Evolutionary conservation across 2,888 invertebrate species (phyloP), one percentile per base, ranked within the genome.

Genomic region (Protophormia terraenovae): DNA sequence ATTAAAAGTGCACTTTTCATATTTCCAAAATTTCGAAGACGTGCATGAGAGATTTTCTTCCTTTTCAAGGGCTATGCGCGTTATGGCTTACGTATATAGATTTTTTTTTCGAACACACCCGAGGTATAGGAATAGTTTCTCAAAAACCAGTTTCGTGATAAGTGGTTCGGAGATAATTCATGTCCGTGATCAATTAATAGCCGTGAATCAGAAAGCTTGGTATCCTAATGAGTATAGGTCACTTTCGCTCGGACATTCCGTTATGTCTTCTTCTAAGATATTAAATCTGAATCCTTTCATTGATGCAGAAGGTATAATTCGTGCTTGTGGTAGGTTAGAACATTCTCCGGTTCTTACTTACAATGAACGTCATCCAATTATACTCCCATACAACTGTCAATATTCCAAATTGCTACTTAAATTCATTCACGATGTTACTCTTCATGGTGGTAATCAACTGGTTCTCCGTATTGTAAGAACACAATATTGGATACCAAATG

Each of bases 41-140:
- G 6, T 75, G 5, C 19, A 76, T 1, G 69, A 75, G 16, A 22
- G 69, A n/a, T 83, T 83, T 29, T 73, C 83, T 0, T 84, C 41
- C 1, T 83, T 77, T 0, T 6, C 81, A 1, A 67, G 38, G 29
- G 78, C 79, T 4, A 2, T 86, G 1, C 47, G 76, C 32, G 72
- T 87, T 6, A 10, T 85, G n/a, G 55, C 83, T 0, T 86, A 85
- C 32, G n/a, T 75, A 1, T 67, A 47, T 24, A 29, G 78, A 1
- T 84, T 87, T 69, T 60, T 14, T 3, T 32, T 32, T n/a, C 14
- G 58, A 7, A 58, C 71, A 4, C 24, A 47, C 50, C 16, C 71
- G 27, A 22, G 10, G 4, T 35, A n/a, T 41, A 62, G 53, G 6
- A 6, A 19, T 6, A 47, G 5, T 12, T 71, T 58, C 22, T 27